Evolutionary conservation across 2,797 vertebrate species (phyloP).

Genomic region (Mycteria americana): DNA sequence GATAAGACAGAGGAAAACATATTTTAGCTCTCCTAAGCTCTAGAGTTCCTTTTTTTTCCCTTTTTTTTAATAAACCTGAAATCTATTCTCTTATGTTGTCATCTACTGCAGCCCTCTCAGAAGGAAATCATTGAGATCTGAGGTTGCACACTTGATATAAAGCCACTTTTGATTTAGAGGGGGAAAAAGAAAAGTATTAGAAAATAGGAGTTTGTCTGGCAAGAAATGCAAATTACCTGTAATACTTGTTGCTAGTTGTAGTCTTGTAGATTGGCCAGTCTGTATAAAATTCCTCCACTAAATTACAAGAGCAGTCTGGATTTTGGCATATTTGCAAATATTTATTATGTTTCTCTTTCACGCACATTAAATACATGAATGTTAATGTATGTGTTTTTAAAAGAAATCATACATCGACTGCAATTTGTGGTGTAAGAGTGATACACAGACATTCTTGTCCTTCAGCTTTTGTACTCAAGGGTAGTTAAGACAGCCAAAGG

Average conservation of each 20-base stretch:
- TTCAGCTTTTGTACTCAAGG: background rate
- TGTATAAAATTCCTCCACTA: background rate
- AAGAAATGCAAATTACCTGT: background rate
- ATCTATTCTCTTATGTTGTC: background rate
- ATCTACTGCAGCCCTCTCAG: background rate
- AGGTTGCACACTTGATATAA: background rate
- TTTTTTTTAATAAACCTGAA: background rate
- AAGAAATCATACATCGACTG: background rate
- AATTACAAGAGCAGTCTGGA: background rate
- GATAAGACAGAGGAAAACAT: background rate
- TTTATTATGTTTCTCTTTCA: background rate
- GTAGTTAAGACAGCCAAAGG: background rate
- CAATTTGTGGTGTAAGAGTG: background rate
- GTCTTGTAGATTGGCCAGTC: background rate
- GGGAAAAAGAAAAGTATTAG: background rate
- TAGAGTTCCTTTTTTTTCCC: background rate
- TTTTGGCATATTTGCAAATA: background rate
- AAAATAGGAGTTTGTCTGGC: background rate
- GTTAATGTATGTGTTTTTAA: background rate
- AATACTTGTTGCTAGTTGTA: background rate
- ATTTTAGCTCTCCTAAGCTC: background rate
- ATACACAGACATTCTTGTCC: background rate
- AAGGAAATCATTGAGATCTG: background rate
- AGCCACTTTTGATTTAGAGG: background rate
- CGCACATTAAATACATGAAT: background rate